Conservation (phyloP, 2,797 vertebrate genomes). For the Crenichthys baileyi region DNA sequence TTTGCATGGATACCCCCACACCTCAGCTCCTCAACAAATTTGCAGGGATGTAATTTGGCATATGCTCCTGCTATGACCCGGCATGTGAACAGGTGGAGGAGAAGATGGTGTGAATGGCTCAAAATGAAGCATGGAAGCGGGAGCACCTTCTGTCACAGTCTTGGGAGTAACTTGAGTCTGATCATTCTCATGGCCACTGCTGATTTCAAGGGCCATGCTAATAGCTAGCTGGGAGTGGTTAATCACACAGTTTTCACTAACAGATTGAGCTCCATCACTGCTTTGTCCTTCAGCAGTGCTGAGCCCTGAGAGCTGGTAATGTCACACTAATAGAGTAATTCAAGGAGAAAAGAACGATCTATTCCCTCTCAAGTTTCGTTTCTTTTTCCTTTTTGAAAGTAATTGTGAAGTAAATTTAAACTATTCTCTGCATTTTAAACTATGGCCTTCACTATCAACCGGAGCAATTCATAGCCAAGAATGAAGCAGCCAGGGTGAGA, state of each 20-base stretch:
- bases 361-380: background rate
- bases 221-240: constrained; percentile 53
- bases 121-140: constrained; percentile 39
- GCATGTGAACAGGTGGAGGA: constrained; percentile 75
- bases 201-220: constrained; percentile 54
- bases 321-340: constrained; percentile 37
- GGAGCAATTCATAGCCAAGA: background rate
- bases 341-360: constrained; percentile 27
- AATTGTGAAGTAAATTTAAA: constrained; percentile 31
- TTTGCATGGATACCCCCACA: constrained; percentile 12
- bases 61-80: constrained; percentile 73
- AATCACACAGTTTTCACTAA: constrained; percentile 52
- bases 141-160: constrained; percentile 66
- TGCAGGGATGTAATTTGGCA: constrained; percentile 73
- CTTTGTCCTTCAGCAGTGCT: constrained; percentile 46
- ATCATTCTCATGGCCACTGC: constrained; percentile 45
- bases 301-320: constrained; percentile 26
- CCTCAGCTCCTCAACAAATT: constrained; percentile 71
- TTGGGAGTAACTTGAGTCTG: constrained; percentile 48
- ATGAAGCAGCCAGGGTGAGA: background rate
- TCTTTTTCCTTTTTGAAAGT: background rate
- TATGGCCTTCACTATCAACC: background rate
- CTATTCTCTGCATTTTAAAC: constrained; percentile 19
- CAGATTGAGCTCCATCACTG: constrained; percentile 44
- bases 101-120: constrained; percentile 67